Base-by-base conservation (phyloP, 1,140 invertebrate genomes). In the Bombus breviceps region DNA sequence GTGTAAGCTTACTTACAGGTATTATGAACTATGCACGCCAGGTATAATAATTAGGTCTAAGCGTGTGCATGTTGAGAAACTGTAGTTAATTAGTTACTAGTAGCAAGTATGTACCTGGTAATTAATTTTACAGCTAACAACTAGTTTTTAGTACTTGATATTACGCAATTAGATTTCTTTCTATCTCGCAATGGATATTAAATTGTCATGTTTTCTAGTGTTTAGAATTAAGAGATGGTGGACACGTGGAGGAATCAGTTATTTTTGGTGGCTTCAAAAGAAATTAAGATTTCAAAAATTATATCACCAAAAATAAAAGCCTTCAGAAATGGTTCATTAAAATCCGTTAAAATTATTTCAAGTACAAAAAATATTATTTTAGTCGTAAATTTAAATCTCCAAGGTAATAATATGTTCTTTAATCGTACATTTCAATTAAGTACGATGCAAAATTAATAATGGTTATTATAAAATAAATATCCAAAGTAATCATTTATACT, bases 21-120 rank as follows among this genome's bases (percentile, higher is more conserved):
- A 77, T 77, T 77, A 77, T 32, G 32, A 15, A 64, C 18, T 32
- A 25, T 41, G 12, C 13, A 25, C 37, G 34, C 37, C 62, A 18
- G 75, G 13, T 41, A 32, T 18, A 77, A 41, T 77, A 77, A 64
- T 64, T 64, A 64, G 39, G 32, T 77, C 37, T n/a, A 39, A 77
- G 15, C 37, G 6, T 37, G 32, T 25, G 18, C 53, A 39, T 25
- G 57, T 77, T 62, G 28, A 39, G 4, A 32, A 78, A 78, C 62
- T 78, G 28, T 41, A 64, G 59, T 64, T 78, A 78, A 78, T 78
- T 64, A 78, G 39, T 78, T 64, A 13, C 59, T 64, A 41, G 59
- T 41, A 43, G 8, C 57, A 39, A 8, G 28, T 62, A 41, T 43
- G 59, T 77, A 41, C 15, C 64, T 39, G 34, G 39, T 64, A 41